A percentile compares a stretch with the other conserved stretches of the same genome.
Evolutionary conservation across 2,888 invertebrate genomes (phyloP).

Genomic region (Uloborus plumipes): DNA sequence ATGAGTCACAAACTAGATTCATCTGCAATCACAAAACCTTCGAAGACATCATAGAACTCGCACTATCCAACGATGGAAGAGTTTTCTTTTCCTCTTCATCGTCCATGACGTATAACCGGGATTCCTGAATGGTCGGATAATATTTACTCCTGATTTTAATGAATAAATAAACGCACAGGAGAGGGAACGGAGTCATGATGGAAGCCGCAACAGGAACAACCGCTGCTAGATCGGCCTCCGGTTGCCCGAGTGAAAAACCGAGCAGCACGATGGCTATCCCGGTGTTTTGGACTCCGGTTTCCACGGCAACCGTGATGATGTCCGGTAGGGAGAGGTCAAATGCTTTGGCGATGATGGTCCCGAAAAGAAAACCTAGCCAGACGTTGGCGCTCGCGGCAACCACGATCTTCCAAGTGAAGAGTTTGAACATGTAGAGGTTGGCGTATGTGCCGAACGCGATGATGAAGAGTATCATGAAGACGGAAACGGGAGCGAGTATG

Average conservation of each 20-base stretch:
- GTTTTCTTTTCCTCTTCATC: constrained; percentile 53
- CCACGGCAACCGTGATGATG: constrained; percentile 87
- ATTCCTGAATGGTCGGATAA: constrained; percentile 18
- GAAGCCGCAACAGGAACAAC: constrained; percentile 64
- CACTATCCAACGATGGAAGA: constrained; percentile 36
- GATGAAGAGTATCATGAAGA: constrained; percentile 84
- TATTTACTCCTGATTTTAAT: constrained; percentile 44
- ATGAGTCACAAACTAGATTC: no score
- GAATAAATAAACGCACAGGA: constrained; percentile 70
- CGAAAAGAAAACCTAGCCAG: constrained; percentile 83
- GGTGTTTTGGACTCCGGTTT: constrained; percentile 92
- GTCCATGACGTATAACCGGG: constrained; percentile 41
- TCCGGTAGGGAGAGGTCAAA: constrained; percentile 79
- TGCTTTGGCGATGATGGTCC: constrained; percentile 77
- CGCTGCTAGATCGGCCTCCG: constrained; percentile 85
- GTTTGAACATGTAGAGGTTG: constrained; percentile 87
- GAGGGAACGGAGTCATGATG: constrained; percentile 85
- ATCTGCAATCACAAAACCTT: constrained; percentile 19
- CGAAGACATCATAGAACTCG: constrained; percentile 32
- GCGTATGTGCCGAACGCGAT: constrained; percentile 88
- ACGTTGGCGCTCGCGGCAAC: constrained; percentile 85
- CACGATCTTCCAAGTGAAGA: constrained; percentile 89
- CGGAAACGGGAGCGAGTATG: constrained; percentile 87
- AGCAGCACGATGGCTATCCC: constrained; percentile 91
- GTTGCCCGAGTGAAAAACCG: constrained; percentile 84